phyloP scores from a whole-genome alignment of 2,797 vertebrate species.

The Lindbergichthys nudifrons region DNA sequence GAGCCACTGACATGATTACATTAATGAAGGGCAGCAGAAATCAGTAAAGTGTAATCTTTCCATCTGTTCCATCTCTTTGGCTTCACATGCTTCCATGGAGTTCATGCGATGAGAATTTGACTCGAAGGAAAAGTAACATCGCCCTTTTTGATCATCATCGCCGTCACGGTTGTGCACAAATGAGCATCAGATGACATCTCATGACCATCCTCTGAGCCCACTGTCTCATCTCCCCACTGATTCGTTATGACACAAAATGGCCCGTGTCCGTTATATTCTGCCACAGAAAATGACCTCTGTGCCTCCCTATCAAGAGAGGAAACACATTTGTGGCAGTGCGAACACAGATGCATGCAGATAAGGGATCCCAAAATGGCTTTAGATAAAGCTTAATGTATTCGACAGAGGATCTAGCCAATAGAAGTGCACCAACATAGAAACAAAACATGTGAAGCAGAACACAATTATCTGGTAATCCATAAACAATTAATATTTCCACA shows the following conservation, averaged over 20 bases:
- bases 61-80: conserved; percentile 57
- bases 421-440: conserved; percentile 36
- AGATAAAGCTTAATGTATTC: conserved; percentile 27
- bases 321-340: conserved; percentile 55
- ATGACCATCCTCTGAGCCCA: conserved; percentile 52
- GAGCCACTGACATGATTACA: conserved; percentile 44
- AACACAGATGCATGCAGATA: conserved; percentile 64
- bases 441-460: conserved; percentile 28
- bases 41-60: conserved; percentile 58
- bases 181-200: conserved; percentile 63
- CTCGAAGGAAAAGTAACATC: conserved; percentile 49
- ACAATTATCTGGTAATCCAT: conserved; percentile 11
- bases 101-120: conserved; percentile 55
- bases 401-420: conserved; percentile 25
- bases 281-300: conserved; percentile 59
- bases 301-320: conserved; percentile 42
- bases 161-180: conserved; percentile 55
- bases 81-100: conserved; percentile 54
- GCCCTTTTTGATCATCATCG: conserved; percentile 49
- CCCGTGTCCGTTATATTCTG: conserved; percentile 54
- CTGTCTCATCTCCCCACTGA: conserved; percentile 59
- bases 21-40: conserved; percentile 52
- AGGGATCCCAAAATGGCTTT: conserved; percentile 39
- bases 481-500: conserved; percentile 4
- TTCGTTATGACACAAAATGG: conserved; percentile 71